These are phyloP conservation scores for Tenthredo scrophulariae DNA, from an alignment of 2,888 invertebrate species.

Conservation along the genomic window DNA sequence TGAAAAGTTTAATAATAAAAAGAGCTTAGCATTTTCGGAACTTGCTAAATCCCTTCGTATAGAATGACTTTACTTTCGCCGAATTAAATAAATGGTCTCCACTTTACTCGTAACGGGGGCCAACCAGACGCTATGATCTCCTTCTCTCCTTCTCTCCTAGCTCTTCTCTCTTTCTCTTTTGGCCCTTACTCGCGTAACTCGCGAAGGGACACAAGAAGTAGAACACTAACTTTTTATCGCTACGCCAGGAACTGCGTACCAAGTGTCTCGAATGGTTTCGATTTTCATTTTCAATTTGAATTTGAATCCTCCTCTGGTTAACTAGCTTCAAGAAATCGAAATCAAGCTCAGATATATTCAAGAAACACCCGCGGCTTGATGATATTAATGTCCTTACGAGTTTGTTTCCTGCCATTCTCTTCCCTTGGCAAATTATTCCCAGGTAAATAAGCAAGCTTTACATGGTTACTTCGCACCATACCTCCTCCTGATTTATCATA, in stretches of 20 bases:
- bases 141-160: neutral
- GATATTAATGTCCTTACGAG: neutral
- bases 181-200: slow-evolving; percentile 24
- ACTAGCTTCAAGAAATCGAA: slow-evolving; percentile 33
- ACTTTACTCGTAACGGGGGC: slow-evolving; percentile 45
- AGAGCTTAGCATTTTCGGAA: slow-evolving; percentile 53
- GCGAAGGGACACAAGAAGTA: slow-evolving; percentile 36
- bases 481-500: neutral
- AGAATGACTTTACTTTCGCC: slow-evolving; percentile 56
- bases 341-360: neutral
- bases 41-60: slow-evolving; percentile 50
- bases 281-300: slow-evolving; percentile 48
- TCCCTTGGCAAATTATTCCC: neutral
- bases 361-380: slow-evolving; percentile 4
- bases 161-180: neutral
- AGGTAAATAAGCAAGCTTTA: neutral
- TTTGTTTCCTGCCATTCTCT: neutral
- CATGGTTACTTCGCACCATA: neutral
- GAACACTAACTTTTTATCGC: slow-evolving; percentile 51
- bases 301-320: slow-evolving; percentile 45
- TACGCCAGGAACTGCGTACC: slow-evolving; percentile 46
- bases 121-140: slow-evolving; percentile 22
- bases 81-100: slow-evolving; percentile 56
- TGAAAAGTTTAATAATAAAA: slow-evolving; percentile 68
- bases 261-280: slow-evolving; percentile 50